These are phyloP conservation scores for Synanceia verrucosa DNA, from an alignment of 2,797 vertebrate species.

Conservation along the genomic window DNA sequence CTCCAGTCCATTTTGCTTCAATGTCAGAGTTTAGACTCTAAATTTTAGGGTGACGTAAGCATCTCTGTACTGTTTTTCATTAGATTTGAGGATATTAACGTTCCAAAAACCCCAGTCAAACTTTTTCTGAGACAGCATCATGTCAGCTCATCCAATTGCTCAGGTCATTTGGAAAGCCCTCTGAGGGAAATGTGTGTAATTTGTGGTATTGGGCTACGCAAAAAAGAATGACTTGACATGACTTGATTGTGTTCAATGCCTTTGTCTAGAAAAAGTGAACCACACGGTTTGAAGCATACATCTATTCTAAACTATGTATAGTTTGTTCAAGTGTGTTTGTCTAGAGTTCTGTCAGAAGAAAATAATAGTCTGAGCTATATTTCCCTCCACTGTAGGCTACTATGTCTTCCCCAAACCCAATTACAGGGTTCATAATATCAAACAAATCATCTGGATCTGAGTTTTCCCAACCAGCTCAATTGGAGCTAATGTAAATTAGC, in stretches of 20 bases:
- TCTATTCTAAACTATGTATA: neutral
- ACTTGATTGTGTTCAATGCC: neutral
- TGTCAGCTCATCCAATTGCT: neutral
- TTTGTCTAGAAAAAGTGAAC: neutral
- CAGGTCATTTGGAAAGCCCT: no score
- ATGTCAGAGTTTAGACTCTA: no score
- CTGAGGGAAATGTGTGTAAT: no score
- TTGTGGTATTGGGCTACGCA: no score
- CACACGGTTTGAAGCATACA: neutral
- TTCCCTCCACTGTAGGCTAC: neutral
- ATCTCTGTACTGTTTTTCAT: neutral
- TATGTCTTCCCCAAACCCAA: neutral
- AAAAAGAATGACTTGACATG: no score
- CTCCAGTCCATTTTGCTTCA: no score
- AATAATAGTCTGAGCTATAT: neutral
- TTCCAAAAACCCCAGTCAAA: neutral
- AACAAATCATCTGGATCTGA: neutral
- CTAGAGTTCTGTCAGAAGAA: neutral
- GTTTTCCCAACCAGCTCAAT: neutral
- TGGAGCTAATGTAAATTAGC: neutral
- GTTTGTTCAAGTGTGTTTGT: neutral
- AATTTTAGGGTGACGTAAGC: no score
- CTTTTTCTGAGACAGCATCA: neutral
- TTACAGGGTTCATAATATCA: neutral
- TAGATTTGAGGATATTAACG: neutral